Evolutionary conservation across 2,797 vertebrate species (phyloP).

Genomic region (Lagocephalus sceleratus): DNA sequence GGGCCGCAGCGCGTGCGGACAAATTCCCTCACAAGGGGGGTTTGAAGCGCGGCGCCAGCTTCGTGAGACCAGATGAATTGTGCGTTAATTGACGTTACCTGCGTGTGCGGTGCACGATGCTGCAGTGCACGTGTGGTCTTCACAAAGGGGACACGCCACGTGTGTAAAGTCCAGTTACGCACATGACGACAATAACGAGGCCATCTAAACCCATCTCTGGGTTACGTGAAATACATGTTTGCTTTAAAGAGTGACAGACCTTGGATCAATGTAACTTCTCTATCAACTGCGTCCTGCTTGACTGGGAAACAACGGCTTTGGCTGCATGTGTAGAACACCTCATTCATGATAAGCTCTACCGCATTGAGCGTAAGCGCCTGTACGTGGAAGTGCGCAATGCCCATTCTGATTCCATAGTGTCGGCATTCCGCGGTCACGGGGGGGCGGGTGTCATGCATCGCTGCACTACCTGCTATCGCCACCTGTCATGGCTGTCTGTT

Average conservation of each 20-base stretch:
- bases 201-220: slow-evolving; percentile 1
- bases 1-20: slow-evolving; percentile 33
- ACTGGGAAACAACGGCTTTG: slow-evolving; percentile 38
- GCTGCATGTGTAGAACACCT: slow-evolving; percentile 28
- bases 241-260: slow-evolving; percentile 19
- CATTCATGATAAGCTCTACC: slow-evolving; percentile 8
- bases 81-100: slow-evolving; percentile 3
- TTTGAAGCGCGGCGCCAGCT: slow-evolving; percentile 7
- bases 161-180: not conserved
- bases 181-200: too few species aligned
- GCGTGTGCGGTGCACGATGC: not conserved
- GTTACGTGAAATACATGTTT: slow-evolving; percentile 41
- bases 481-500: slow-evolving; percentile 81
- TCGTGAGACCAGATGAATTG: not conserved
- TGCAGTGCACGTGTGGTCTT: slow-evolving; percentile 18
- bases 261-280: slow-evolving; percentile 7
- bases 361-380: slow-evolving; percentile 3
- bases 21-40: slow-evolving; percentile 9
- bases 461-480: slow-evolving; percentile 71
- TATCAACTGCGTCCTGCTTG: slow-evolving; percentile 14
- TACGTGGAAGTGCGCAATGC: slow-evolving; percentile 24
- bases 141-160: not conserved
- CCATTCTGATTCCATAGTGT: slow-evolving; percentile 59
- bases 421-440: slow-evolving; percentile 60
- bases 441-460: slow-evolving; percentile 65